Conservation (phyloP, 2,797 vertebrate species). For the Melanotaenia boesemani region DNA sequence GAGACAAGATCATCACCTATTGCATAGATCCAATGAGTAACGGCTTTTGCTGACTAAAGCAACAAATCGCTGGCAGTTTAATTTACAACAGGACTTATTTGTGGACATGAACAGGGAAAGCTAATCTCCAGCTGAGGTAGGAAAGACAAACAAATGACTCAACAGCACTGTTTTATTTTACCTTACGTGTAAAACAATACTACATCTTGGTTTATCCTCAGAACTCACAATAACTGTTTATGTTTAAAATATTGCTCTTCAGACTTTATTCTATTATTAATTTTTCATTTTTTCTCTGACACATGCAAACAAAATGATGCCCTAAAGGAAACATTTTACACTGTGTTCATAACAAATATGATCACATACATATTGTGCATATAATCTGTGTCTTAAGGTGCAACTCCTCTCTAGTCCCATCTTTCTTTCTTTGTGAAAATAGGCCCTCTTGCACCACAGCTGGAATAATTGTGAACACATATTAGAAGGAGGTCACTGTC, state of each 20-base stretch:
- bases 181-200: slow-evolving; percentile 29
- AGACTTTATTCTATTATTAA: background rate
- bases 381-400: slow-evolving; percentile 51
- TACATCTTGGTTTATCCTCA: slow-evolving; percentile 32
- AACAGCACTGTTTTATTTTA: slow-evolving; percentile 53
- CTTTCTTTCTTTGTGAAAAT: slow-evolving; percentile 67
- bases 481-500: slow-evolving; percentile 77
- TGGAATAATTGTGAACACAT: slow-evolving; percentile 83
- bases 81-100: slow-evolving; percentile 66
- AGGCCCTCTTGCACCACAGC: slow-evolving; percentile 56
- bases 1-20: slow-evolving; percentile 38
- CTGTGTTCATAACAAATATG: slow-evolving; percentile 2
- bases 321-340: background rate
- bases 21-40: slow-evolving; percentile 44
- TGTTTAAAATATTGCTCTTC: background rate
- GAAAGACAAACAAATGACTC: slow-evolving; percentile 65
- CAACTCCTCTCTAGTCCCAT: slow-evolving; percentile 61
- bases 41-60: slow-evolving; percentile 60
- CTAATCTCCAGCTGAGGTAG: slow-evolving; percentile 59
- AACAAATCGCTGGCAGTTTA: slow-evolving; percentile 55
- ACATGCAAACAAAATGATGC: slow-evolving; percentile 7
- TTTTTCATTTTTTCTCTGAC: background rate
- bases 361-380: slow-evolving; percentile 9
- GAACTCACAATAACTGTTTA: slow-evolving; percentile 10
- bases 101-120: slow-evolving; percentile 65